phyloP scores from a whole-genome alignment of 2,888 invertebrate genomes.

The Proisotoma minuta region DNA sequence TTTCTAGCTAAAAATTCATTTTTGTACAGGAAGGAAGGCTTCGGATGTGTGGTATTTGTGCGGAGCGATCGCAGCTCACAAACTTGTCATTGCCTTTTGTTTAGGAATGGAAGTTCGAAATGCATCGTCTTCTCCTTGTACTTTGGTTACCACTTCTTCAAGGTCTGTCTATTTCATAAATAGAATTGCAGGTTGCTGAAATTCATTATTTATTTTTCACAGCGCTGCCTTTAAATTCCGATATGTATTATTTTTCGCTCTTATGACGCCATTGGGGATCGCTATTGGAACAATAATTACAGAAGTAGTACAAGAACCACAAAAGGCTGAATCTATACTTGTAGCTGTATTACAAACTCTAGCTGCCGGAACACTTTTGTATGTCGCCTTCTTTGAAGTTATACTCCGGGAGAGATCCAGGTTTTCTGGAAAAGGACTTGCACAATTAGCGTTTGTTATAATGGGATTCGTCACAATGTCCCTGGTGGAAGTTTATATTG shows the following conservation, averaged over 20 bases:
- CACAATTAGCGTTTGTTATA: slow-evolving; percentile 43
- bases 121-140: slow-evolving; percentile 44
- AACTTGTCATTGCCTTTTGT: slow-evolving; percentile 80
- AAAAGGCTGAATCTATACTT: slow-evolving; percentile 35
- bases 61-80: slow-evolving; percentile 77
- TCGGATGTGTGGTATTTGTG: slow-evolving; percentile 71
- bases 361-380: slow-evolving; percentile 45
- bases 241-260: slow-evolving; percentile 46
- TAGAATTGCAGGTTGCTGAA: not conserved
- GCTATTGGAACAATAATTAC: slow-evolving; percentile 45
- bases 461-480: slow-evolving; percentile 44
- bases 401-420: slow-evolving; percentile 44
- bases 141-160: slow-evolving; percentile 44
- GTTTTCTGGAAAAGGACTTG: slow-evolving; percentile 45
- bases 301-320: slow-evolving; percentile 37
- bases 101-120: slow-evolving; percentile 69
- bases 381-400: slow-evolving; percentile 47
- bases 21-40: slow-evolving; percentile 52
- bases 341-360: slow-evolving; percentile 46
- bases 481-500: slow-evolving; percentile 42
- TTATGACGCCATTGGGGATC: slow-evolving; percentile 47
- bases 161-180: slow-evolving; percentile 22
- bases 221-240: slow-evolving; percentile 46
- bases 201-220: not conserved
- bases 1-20: not conserved